These are phyloP conservation scores for Cnemophilus loriae DNA, from an alignment of 2,113 vertebrate species.

Conservation along the genomic window DNA sequence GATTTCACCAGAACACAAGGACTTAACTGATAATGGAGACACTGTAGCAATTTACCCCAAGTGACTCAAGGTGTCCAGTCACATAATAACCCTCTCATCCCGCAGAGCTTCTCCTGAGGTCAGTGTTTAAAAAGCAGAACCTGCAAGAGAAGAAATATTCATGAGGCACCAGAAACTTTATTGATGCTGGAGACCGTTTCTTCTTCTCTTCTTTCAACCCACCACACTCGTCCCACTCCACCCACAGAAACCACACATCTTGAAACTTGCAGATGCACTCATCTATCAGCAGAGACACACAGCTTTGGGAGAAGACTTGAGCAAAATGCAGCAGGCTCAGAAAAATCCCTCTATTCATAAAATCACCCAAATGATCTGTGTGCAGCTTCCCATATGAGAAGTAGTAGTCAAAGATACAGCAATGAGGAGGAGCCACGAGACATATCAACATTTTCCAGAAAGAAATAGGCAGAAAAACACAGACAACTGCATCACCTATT, in stretches of 20 bases:
- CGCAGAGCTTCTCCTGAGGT: background rate
- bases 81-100: background rate
- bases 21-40: background rate
- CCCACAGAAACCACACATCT: background rate
- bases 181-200: background rate
- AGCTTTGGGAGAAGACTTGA: background rate
- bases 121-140: background rate
- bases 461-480: background rate
- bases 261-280: slow-evolving; percentile 48
- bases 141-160: background rate
- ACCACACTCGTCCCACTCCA: background rate
- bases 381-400: background rate
- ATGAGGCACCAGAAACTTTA: slow-evolving; percentile 3
- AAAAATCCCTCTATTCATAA: slow-evolving; percentile 33
- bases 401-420: background rate
- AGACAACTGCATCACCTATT: background rate
- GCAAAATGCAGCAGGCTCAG: background rate
- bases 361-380: background rate
- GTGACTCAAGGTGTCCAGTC: background rate
- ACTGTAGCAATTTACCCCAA: background rate
- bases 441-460: background rate
- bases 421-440: background rate
- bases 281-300: background rate
- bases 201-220: background rate
- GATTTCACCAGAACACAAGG: background rate